Evolutionary conservation across 2,113 vertebrate species (phyloP), one percentile per base, ranked within the genome.

Genomic region (Atractosteus spatula): DNA sequence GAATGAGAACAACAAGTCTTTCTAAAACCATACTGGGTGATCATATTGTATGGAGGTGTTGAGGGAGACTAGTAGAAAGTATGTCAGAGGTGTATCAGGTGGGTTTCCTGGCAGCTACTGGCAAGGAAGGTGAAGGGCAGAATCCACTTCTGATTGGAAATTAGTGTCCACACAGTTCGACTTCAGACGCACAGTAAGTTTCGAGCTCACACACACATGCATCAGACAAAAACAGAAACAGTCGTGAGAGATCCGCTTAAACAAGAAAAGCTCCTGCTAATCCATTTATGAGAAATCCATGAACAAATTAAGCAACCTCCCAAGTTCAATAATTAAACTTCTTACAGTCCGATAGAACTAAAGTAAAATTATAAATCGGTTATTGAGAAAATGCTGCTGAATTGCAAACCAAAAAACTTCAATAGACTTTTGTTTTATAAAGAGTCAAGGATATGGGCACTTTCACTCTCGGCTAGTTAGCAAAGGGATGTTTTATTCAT

Each of bases 221-320:
- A 63, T 11, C 65, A 5, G 65, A 29, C 17, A 68, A 51, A 68
- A 64, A 55, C 47, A 72, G 62, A n/a, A 41, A 51, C 10, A 41
- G 3, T 41, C 41, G 29, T 10, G 14, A 57, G 59, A 55, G 44
- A 7, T n/a, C 7, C 43, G 71, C 69, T 57, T 66, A 78, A 69
- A 71, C 7, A 13, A 76, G 62, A 72, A 76, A 66, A 66, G 63
- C 29, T 3, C 54, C 43, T 64, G 56, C 64, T 78, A 73, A 80
- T 79, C 68, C 67, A 73, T 70, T 77, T 80, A 74, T 67, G 54
- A 74, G 4, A 17, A 65, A 68, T 10, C 67, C 71, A 77, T 77
- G 68, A 73, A 75, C 70, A 62, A 5, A 3, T 57, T 66, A 44
- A 73, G 7, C 17, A 63, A 16, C 69, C 62, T 45, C 16, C 17